Evolutionary conservation across 2,797 vertebrate genomes (phyloP).

Genomic region (Ctenopoma multispine): DNA sequence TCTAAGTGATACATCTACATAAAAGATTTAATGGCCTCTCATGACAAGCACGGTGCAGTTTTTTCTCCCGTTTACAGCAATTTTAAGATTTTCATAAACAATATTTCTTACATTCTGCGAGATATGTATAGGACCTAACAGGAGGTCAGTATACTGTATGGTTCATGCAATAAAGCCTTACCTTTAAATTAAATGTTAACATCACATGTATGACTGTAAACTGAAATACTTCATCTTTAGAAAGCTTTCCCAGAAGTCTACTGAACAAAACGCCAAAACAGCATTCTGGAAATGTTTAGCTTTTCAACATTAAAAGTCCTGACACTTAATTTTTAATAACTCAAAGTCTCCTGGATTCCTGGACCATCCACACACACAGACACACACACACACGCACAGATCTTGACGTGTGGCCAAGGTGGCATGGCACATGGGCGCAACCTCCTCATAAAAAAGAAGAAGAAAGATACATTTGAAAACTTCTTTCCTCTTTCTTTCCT

Average conservation of each 20-base stretch:
- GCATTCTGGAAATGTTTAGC: slow-evolving; percentile 33
- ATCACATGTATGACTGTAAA: slow-evolving; percentile 58
- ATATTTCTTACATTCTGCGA: slow-evolving; percentile 72
- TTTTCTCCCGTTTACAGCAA: slow-evolving; percentile 63
- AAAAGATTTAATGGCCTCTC: slow-evolving; percentile 78
- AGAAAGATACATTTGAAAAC: slow-evolving; percentile 55
- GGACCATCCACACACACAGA: slow-evolving; percentile 34
- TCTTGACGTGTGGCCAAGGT: slow-evolving; percentile 61
- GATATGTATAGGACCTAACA: slow-evolving; percentile 68
- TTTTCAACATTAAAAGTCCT: slow-evolving; percentile 34
- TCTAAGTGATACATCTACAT: slow-evolving; percentile 81
- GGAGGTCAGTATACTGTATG: slow-evolving; percentile 59
- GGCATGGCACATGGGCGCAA: slow-evolving; percentile 67
- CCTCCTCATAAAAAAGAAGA: slow-evolving; percentile 2
- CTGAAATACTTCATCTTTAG: slow-evolving; percentile 34
- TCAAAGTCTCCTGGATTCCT: slow-evolving; percentile 29
- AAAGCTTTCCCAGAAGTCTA: slow-evolving; percentile 42
- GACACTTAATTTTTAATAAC: slow-evolving; percentile 21
- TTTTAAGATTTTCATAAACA: slow-evolving; percentile 61
- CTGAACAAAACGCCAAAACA: slow-evolving; percentile 31
- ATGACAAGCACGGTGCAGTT: slow-evolving; percentile 71
- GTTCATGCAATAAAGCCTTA: slow-evolving; percentile 54
- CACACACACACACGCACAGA: slow-evolving; percentile 6
- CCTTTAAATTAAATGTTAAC: slow-evolving; percentile 39
- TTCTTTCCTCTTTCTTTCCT: slow-evolving; percentile 23